Base-by-base conservation (phyloP, 2,888 invertebrate genomes). In the Nymphalis c-album region DNA sequence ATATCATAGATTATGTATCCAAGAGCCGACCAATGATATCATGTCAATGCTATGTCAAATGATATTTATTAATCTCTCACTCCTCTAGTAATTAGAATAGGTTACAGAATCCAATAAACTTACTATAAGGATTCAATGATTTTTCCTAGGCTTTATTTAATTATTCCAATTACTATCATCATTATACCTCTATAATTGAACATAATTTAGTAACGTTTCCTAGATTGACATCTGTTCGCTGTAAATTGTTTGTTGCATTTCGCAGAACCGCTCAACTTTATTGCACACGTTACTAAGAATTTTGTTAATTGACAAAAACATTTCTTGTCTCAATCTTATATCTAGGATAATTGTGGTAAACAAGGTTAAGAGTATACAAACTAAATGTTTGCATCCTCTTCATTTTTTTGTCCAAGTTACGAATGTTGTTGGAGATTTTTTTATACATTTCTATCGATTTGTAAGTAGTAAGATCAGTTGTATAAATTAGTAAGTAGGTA, bases 201-300 rank as follows among this genome's bases (percentile, higher is more conserved):
- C 58, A 47, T 55, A 60, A 65, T 65, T 70, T 64, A 68, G 67
- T 68, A 51, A 35, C 63, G 47, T 68, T 70, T 68, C 62, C 64
- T 63, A 70, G 70, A 70, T 70, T 65, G 58, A 63, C 63, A 62
- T 68, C 68, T 70, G 63, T 68, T 70, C 65, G 62, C 51, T 13
- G 60, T 62, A 64, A 62, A 60, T 62, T 65, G 55, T 68, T 68
- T 68, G 55, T 55, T 57, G 26, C 53, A 46, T 22, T 70, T 65
- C 70, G 50, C 60, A 60, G 70, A 70, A 70, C 22, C 22, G 53
- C 47, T 55, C 58, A 59, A 50, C 47, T 68, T 68, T 64, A 63
- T 64, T 65, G 46, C 53, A 47, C 53, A 35, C 46, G 20, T 60
- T 68, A 68, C 68, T 59, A 40, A 65, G 55, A 61, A 61, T 68